A percentile compares a stretch with the other conserved stretches of the same genome.
Conservation (phyloP, 2,888 invertebrate genomes). For the Erynnis tages region DNA sequence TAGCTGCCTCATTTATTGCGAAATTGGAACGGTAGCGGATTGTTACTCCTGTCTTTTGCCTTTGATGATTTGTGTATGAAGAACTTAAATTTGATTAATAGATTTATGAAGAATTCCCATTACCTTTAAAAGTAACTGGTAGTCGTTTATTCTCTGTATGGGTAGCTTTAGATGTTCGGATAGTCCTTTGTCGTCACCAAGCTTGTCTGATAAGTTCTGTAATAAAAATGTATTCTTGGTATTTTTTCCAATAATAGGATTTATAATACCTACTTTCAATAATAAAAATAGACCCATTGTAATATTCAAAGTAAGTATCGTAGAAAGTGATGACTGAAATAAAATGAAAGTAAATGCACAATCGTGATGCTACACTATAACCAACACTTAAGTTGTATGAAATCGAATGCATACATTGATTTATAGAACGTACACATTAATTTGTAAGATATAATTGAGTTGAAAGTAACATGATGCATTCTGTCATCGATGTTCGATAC, state of each 20-base stretch:
- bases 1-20: constrained; percentile 1
- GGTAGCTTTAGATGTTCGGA: constrained; percentile 96
- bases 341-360: too few relatives aligned
- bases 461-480: constrained; percentile 17
- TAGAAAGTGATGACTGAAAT: too few relatives aligned
- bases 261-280: too few relatives aligned
- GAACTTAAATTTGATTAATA: background rate
- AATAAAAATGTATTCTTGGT: background rate
- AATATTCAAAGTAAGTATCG: too few relatives aligned
- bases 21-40: constrained; percentile 1
- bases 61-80: background rate
- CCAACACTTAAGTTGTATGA: too few relatives aligned
- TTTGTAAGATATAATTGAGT: constrained; percentile 17
- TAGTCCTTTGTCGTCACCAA: constrained; percentile 94
- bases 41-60: background rate
- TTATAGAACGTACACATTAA: background rate
- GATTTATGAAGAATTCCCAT: background rate
- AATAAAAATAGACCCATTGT: too few relatives aligned
- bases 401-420: background rate
- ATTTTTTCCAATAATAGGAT: background rate
- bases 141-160: constrained; percentile 97
- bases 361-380: too few relatives aligned
- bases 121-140: constrained; percentile 96
- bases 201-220: constrained; percentile 91
- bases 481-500: constrained; percentile 19